Percentiles rank a stretch among this genome's conserved stretches.
Conservation (phyloP, 2,797 vertebrate species). For the Betta splendens region DNA sequence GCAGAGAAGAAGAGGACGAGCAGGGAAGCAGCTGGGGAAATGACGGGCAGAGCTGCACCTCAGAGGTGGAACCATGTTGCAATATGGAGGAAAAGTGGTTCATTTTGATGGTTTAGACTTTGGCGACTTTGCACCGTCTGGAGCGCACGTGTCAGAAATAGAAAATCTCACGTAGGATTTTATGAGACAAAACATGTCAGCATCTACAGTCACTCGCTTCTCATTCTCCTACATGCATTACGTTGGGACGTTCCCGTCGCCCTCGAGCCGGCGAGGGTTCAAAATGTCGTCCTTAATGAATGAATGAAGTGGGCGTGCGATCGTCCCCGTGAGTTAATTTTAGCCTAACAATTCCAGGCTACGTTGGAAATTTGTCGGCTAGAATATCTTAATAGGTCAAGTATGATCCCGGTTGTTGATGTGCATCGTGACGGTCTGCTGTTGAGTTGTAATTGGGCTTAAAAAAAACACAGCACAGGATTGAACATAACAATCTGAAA, state of each 20-base stretch:
- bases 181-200: constrained; percentile 10
- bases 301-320: not conserved
- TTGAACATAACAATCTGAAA: constrained; percentile 56
- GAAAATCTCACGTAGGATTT: constrained; percentile 5
- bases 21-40: constrained; percentile 21
- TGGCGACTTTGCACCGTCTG: constrained; percentile 23
- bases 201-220: not conserved
- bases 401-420: constrained; percentile 28
- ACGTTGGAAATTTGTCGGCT: constrained; percentile 37
- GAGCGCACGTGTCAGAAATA: constrained; percentile 12
- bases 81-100: constrained; percentile 54
- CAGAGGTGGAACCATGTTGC: constrained; percentile 45
- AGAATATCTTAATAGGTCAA: constrained; percentile 32
- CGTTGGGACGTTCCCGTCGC: constrained; percentile 2
- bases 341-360: constrained; percentile 2
- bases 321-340: constrained; percentile 10
- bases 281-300: constrained; percentile 20
- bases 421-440: constrained; percentile 41
- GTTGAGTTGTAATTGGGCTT: constrained; percentile 46
- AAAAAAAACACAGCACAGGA: constrained; percentile 26
- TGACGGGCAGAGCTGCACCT: constrained; percentile 31
- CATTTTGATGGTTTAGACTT: constrained; percentile 35
- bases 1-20: constrained; percentile 52
- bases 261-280: not conserved
- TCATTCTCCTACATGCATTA: constrained; percentile 7